These are phyloP conservation scores for Rhabditophanes sp. DNA, from an alignment of 2,888 invertebrate species.

Conservation along the genomic window DNA sequence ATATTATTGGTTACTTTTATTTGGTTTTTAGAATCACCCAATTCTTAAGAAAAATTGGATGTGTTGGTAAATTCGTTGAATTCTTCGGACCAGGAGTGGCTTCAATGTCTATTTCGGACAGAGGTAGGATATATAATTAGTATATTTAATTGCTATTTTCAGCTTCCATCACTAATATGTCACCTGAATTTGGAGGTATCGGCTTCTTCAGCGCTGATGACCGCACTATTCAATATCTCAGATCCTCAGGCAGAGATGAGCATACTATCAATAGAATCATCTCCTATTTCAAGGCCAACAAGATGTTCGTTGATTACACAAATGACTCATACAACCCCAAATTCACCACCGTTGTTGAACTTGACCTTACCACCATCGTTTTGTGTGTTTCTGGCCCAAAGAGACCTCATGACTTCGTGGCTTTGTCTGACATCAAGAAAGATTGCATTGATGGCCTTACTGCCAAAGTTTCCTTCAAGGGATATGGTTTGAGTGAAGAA, in stretches of 20 bases:
- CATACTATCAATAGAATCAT: constrained; percentile 47
- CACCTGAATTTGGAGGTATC: constrained; percentile 81
- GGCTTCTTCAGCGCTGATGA: constrained; percentile 42
- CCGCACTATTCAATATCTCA: constrained; percentile 29
- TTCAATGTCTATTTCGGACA: constrained; percentile 78
- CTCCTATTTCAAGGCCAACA: constrained; percentile 63
- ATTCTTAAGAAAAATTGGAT: constrained; percentile 80
- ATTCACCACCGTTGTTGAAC: constrained; percentile 53
- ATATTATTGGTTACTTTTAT: too few relatives aligned
- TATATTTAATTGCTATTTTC: constrained; percentile 45
- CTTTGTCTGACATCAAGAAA: constrained; percentile 60
- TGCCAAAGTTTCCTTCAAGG: constrained; percentile 58
- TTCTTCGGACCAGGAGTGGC: constrained; percentile 87
- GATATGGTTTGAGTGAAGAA: constrained; percentile 34
- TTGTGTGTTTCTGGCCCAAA: constrained; percentile 93
- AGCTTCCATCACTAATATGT: constrained; percentile 97
- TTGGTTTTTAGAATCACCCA: constrained; percentile 55
- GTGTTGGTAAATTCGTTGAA: constrained; percentile 95
- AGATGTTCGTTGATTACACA: constrained; percentile 67
- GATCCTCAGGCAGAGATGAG: constrained; percentile 31
- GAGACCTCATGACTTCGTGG: constrained; percentile 80
- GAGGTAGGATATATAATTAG: constrained; percentile 45
- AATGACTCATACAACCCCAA: constrained; percentile 47
- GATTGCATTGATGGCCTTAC: constrained; percentile 71
- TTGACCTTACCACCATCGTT: constrained; percentile 73